Percentiles rank a stretch among this genome's conserved stretches.
These are phyloP conservation scores for Elephas maximus DNA, from an alignment of 2,113 vertebrate genomes.

Conservation along the genomic window DNA sequence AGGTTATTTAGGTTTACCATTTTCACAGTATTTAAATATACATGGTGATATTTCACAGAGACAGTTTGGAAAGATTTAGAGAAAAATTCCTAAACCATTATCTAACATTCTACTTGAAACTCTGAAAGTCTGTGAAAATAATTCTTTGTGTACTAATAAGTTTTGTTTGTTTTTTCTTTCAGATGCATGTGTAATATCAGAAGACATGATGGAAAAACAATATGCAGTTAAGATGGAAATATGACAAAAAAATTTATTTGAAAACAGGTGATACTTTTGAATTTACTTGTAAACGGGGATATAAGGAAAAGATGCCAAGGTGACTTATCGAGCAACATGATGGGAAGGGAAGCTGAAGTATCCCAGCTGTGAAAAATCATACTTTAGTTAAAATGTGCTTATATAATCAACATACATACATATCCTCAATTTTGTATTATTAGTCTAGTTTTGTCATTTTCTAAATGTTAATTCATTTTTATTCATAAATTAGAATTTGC, in stretches of 20 bases:
- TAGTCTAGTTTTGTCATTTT: too few relatives aligned
- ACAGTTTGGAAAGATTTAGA: background rate
- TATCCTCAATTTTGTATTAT: too few relatives aligned
- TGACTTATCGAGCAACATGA: background rate
- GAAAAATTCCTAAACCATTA: background rate
- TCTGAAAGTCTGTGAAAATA: background rate
- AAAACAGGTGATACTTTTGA: fast-evolving
- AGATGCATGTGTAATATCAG: background rate
- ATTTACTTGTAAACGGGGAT: fast-evolving
- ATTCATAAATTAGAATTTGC: too few relatives aligned
- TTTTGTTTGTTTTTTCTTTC: background rate
- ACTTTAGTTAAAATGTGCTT: too few relatives aligned
- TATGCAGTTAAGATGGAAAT: fast-evolving
- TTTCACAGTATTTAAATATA: background rate
- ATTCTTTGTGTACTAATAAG: background rate
- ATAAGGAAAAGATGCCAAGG: background rate
- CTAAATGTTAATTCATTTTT: too few relatives aligned
- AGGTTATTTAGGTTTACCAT: background rate
- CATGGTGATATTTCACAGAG: background rate
- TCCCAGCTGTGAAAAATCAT: too few relatives aligned
- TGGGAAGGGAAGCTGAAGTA: background rate
- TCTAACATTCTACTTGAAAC: background rate
- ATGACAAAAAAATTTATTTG: fast-evolving
- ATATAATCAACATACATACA: too few relatives aligned
- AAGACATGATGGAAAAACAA: background rate